Evolutionary conservation across 2,113 vertebrate species (phyloP).

Genomic region (Ictidomys tridecemlineatus): DNA sequence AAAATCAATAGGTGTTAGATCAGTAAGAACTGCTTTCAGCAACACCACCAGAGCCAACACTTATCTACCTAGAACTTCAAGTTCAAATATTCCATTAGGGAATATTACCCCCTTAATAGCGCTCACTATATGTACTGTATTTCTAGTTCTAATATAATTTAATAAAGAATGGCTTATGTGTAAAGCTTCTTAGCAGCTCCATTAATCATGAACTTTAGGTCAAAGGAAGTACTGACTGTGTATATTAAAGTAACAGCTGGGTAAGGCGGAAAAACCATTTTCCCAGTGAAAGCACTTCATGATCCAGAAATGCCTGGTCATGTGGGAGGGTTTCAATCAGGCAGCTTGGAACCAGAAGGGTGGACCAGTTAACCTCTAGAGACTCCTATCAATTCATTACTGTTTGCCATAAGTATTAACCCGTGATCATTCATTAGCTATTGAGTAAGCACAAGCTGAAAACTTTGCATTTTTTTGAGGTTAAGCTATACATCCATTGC

Average conservation of each 20-base stretch:
- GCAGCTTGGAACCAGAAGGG: neutral
- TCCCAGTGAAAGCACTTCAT: constrained; percentile 3
- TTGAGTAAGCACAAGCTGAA: neutral
- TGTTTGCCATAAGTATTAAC: constrained; percentile 25
- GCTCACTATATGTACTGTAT: neutral
- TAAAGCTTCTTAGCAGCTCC: neutral
- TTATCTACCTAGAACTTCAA: neutral
- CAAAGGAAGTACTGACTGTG: neutral
- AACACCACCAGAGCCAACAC: neutral
- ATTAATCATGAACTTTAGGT: neutral
- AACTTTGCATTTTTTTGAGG: neutral
- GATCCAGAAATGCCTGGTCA: neutral
- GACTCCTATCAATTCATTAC: constrained; percentile 4
- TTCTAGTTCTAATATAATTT: neutral
- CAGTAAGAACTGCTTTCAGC: neutral
- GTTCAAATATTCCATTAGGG: neutral
- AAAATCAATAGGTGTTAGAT: neutral
- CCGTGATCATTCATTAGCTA: neutral
- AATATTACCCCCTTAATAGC: neutral
- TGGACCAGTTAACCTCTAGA: constrained; percentile 22
- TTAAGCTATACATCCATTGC: neutral
- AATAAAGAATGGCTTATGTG: neutral
- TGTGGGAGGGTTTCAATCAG: neutral
- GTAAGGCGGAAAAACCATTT: neutral
- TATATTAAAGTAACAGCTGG: neutral